phyloP scores from a whole-genome alignment of 2,888 invertebrate species.

The Luperina nickerlii region DNA sequence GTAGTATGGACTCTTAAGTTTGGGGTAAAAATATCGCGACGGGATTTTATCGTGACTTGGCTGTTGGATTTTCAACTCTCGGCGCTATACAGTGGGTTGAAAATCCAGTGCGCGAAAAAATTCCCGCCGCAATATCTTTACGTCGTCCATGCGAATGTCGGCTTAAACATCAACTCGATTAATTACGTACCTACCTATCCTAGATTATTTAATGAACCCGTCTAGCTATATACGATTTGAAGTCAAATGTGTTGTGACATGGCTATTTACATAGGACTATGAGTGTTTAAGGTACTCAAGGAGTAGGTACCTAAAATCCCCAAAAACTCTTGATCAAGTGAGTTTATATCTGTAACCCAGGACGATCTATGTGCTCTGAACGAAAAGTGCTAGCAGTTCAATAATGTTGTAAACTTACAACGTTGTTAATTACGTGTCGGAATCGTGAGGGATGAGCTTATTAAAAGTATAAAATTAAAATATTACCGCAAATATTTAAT shows the following conservation, averaged over 20 bases:
- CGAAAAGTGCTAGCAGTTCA: background rate
- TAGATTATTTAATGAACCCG: background rate
- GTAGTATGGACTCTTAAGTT: background rate
- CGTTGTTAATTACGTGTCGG: background rate
- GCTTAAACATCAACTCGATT: background rate
- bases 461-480: background rate
- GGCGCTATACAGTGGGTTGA: background rate
- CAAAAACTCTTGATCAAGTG: background rate
- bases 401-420: background rate
- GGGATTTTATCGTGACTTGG: background rate
- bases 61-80: background rate
- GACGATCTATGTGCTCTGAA: background rate
- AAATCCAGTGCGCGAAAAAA: background rate
- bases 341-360: background rate
- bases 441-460: background rate
- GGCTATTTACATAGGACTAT: background rate
- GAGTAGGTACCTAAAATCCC: background rate
- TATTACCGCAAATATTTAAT: background rate
- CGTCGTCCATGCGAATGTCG: background rate
- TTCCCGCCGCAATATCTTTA: too few relatives aligned
- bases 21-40: background rate
- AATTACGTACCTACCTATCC: background rate
- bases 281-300: background rate
- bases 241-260: background rate
- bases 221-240: background rate